Percentiles rank a stretch among this genome's conserved stretches.
Conservation (phyloP, 2,888 invertebrate species). For the Heliconius sara region DNA sequence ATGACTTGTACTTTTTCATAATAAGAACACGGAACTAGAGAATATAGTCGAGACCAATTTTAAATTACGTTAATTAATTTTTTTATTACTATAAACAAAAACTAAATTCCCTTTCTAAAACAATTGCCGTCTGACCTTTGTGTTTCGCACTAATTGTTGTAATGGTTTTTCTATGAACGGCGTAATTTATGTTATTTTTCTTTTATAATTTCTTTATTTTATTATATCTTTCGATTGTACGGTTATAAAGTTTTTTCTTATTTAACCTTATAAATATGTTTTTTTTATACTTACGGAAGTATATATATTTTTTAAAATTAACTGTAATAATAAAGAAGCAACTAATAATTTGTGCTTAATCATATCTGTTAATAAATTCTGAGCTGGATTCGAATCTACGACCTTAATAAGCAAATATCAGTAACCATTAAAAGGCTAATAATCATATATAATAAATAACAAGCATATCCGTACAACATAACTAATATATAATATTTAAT, state of each 20-base stretch:
- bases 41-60: constrained; percentile 11
- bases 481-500: not conserved
- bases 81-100: constrained; percentile 29
- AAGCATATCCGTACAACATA: not conserved
- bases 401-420: not conserved
- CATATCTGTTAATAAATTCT: too few species aligned
- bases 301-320: too few species aligned
- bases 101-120: constrained; percentile 33
- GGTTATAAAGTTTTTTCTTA: not conserved
- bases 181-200: not conserved
- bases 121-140: constrained; percentile 40
- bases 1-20: constrained; percentile 6
- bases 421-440: not conserved
- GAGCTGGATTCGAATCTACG: not conserved
- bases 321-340: too few species aligned
- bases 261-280: too few species aligned
- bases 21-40: constrained; percentile 6
- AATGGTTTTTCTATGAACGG: not conserved
- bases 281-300: too few species aligned
- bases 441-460: not conserved
- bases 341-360: too few species aligned
- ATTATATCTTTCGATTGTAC: not conserved
- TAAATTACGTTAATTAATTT: constrained; percentile 26
- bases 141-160: constrained; percentile 29
- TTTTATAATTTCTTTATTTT: not conserved